phyloP scores from a whole-genome alignment of 2,797 vertebrate species.

The Phoebastria nigripes region DNA sequence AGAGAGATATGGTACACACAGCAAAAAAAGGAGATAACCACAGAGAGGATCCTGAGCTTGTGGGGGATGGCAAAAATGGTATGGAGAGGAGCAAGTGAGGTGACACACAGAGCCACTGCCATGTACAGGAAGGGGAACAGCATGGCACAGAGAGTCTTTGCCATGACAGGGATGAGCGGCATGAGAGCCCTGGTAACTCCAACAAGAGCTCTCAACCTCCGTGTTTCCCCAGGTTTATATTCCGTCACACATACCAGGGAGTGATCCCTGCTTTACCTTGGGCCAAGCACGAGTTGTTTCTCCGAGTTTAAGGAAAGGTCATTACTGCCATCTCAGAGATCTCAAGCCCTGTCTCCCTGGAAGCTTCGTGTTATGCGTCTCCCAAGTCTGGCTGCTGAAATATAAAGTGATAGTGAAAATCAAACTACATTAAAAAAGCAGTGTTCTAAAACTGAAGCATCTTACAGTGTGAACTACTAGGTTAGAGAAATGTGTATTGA shows the following conservation, averaged over 20 bases:
- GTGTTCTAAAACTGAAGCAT: neutral
- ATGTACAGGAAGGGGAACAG: neutral
- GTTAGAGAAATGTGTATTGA: neutral
- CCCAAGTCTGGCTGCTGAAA: neutral
- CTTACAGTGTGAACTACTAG: neutral
- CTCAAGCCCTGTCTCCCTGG: neutral
- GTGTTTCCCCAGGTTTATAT: neutral
- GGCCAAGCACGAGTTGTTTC: rapidly evolving
- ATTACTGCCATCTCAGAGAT: neutral
- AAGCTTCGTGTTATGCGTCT: neutral
- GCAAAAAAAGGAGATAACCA: neutral
- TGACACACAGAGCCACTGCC: neutral
- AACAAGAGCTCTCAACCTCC: rapidly evolving
- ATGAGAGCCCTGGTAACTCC: neutral
- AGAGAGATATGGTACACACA: rapidly evolving
- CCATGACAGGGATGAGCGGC: rapidly evolving
- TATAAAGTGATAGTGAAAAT: neutral
- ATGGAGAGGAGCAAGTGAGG: neutral
- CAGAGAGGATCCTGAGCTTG: neutral
- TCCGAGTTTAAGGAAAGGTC: neutral
- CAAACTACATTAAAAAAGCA: neutral
- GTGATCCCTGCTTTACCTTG: neutral
- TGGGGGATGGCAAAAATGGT: neutral
- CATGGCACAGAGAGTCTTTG: neutral
- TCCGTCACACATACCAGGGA: neutral